A percentile compares a stretch with the other conserved stretches of the same genome.
phyloP scores from a whole-genome alignment of 2,113 vertebrate genomes.

The Oreocharis arfaki region DNA sequence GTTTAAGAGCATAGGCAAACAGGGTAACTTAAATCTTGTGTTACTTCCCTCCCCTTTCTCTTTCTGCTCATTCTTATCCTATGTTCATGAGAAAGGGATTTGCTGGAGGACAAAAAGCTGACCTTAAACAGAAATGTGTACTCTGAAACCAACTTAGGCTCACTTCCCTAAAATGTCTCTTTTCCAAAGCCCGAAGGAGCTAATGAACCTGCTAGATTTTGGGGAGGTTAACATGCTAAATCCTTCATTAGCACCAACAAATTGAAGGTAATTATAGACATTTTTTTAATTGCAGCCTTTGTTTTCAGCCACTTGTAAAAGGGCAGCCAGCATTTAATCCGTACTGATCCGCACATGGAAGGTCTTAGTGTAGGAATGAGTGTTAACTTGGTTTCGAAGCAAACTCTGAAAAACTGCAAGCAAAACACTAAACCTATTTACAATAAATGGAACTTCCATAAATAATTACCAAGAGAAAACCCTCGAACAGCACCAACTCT shows the following conservation, averaged over 20 bases:
- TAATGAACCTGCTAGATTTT: background rate
- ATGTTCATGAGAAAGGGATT: background rate
- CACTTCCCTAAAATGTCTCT: background rate
- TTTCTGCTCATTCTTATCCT: background rate
- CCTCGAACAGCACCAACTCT: background rate
- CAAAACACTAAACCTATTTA: background rate
- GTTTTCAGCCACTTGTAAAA: background rate
- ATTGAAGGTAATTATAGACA: background rate
- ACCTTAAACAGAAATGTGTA: background rate
- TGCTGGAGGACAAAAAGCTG: background rate
- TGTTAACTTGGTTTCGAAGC: background rate
- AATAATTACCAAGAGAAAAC: background rate
- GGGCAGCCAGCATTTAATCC: background rate
- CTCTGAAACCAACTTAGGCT: background rate
- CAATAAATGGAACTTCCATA: background rate
- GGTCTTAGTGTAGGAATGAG: background rate
- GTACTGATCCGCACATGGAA: fast-evolving
- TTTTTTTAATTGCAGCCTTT: background rate
- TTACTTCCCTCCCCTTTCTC: background rate
- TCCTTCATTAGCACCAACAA: background rate
- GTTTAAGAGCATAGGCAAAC: background rate
- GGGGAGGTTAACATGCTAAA: background rate
- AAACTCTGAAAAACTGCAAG: background rate
- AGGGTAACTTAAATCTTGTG: background rate
- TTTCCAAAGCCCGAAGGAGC: background rate